Percentiles rank a stretch among this genome's conserved stretches.
These are phyloP conservation scores for Chrysomela aeneicollis DNA, from an alignment of 2,888 invertebrate species.

Conservation along the genomic window DNA sequence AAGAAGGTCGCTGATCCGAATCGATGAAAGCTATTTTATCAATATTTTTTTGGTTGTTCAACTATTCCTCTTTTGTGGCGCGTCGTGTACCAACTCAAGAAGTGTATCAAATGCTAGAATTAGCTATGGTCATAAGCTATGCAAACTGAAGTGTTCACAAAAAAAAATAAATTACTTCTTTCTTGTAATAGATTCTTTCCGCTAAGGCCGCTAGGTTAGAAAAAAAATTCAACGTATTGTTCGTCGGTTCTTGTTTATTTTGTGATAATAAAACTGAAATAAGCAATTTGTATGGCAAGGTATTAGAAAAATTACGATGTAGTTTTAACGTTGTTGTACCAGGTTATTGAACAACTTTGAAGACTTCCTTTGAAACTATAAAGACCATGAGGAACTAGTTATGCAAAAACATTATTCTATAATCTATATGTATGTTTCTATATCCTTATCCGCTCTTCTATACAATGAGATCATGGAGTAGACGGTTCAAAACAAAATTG, in stretches of 20 bases:
- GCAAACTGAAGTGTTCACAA: slow-evolving; percentile 31
- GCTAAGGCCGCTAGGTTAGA: slow-evolving; percentile 10
- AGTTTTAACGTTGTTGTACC: too few relatives aligned
- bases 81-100: slow-evolving; percentile 28
- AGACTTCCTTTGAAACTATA: too few relatives aligned
- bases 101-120: slow-evolving; percentile 37
- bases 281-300: background rate
- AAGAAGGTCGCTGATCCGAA: slow-evolving; percentile 32
- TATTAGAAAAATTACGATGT: background rate
- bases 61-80: slow-evolving; percentile 23
- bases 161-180: slow-evolving; percentile 35
- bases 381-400: too few relatives aligned
- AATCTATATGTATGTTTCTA: too few relatives aligned
- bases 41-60: slow-evolving; percentile 25
- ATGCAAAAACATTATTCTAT: too few relatives aligned
- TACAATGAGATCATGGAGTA: too few relatives aligned
- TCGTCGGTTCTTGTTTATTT: slow-evolving; percentile 17
- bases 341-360: too few relatives aligned
- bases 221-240: slow-evolving; percentile 16
- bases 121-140: slow-evolving; percentile 39
- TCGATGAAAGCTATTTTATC: slow-evolving; percentile 23
- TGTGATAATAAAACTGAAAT: background rate
- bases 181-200: slow-evolving; percentile 29
- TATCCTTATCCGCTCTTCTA: too few relatives aligned
- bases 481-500: too few relatives aligned